A percentile compares a stretch with the other conserved stretches of the same genome.
Conservation (phyloP, 2,888 invertebrate species). For the Brachypalpus laphriformis region DNA sequence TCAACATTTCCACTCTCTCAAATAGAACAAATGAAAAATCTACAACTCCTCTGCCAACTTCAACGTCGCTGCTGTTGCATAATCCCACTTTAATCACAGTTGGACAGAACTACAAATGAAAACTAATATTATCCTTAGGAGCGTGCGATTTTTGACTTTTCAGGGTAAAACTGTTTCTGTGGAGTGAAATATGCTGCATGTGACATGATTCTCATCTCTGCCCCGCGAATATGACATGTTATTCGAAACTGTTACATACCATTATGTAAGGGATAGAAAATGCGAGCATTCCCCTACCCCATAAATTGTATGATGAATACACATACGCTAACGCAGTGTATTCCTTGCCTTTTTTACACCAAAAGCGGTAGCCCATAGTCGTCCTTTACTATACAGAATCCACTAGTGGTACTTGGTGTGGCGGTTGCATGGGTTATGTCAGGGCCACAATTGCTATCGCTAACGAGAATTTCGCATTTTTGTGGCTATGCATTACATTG, state of each 20-base stretch:
- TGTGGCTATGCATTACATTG: constrained; percentile 61
- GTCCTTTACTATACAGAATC: neutral
- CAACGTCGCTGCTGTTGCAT: constrained; percentile 3
- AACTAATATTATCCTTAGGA: constrained; percentile 10
- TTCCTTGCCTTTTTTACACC: constrained; percentile 9
- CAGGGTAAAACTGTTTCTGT: constrained; percentile 26
- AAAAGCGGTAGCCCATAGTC: constrained; percentile 29
- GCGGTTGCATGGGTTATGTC: constrained; percentile 47
- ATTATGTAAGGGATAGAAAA: neutral
- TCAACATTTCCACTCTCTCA: neutral
- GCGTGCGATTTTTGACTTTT: constrained; percentile 47
- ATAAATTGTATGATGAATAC: constrained; percentile 20
- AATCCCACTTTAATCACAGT: constrained; percentile 34
- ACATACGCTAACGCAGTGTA: constrained; percentile 31
- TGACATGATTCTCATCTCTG: constrained; percentile 40
- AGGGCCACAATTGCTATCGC: constrained; percentile 53
- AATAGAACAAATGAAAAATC: neutral
- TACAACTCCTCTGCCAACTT: neutral
- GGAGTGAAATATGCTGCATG: constrained; percentile 40
- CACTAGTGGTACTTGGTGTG: constrained; percentile 25
- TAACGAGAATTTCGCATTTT: constrained; percentile 56
- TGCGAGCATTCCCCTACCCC: neutral
- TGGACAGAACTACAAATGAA: constrained; percentile 52
- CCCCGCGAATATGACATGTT: constrained; percentile 13
- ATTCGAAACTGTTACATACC: constrained; percentile 16